phyloP scores from a whole-genome alignment of 2,113 vertebrate species.

The Ramphastos sulfuratus region DNA sequence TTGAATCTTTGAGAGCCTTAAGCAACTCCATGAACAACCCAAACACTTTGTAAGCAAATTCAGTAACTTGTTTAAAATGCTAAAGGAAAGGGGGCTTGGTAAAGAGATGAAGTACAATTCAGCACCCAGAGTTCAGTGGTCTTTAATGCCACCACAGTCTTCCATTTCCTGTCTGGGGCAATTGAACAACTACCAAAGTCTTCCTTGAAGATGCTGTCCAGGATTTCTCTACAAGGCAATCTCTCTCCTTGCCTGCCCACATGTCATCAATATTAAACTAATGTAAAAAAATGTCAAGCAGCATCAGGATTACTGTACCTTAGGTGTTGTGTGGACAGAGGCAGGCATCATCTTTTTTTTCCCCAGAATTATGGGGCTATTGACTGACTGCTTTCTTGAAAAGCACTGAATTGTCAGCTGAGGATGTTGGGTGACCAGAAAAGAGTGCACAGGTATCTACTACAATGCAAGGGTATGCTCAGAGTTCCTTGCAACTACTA shows the following conservation, averaged over 20 bases:
- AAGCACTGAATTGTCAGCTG: neutral
- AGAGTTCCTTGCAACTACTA: neutral
- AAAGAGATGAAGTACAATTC: neutral
- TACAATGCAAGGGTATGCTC: rapidly evolving
- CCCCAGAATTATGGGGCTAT: neutral
- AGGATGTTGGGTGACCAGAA: neutral
- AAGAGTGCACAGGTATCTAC: rapidly evolving
- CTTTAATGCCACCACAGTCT: neutral
- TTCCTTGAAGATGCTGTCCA: neutral
- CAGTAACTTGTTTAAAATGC: neutral
- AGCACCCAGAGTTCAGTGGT: neutral
- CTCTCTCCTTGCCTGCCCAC: neutral
- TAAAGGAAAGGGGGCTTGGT: neutral
- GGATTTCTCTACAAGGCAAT: neutral
- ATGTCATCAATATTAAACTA: neutral
- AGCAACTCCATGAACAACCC: neutral
- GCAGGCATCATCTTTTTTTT: neutral
- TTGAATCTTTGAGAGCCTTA: neutral
- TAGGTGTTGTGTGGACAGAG: neutral
- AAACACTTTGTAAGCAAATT: neutral
- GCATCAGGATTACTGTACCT: neutral
- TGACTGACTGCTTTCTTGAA: neutral
- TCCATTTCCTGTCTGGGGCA: neutral
- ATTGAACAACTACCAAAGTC: neutral
- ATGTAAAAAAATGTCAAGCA: neutral